Conservation (phyloP, 2,888 invertebrate species). For the Trachelus stipa region DNA sequence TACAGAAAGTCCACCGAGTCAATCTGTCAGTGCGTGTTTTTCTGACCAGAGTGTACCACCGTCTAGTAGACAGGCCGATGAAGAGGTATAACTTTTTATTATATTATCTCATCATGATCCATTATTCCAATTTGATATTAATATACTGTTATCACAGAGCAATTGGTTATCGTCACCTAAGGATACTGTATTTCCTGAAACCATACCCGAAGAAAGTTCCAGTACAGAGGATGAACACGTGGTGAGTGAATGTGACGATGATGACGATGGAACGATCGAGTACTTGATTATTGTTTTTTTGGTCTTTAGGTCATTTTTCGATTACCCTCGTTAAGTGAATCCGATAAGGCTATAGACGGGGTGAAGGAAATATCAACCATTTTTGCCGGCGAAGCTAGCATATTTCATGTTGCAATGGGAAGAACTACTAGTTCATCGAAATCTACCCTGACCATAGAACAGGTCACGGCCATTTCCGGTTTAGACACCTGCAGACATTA, state of each 20-base stretch:
- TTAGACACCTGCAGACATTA: constrained; percentile 55
- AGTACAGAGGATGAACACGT: constrained; percentile 94
- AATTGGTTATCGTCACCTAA: constrained; percentile 88
- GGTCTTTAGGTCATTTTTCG: constrained; percentile 79
- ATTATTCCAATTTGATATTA: neutral
- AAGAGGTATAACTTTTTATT: constrained; percentile 68
- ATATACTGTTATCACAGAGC: constrained; percentile 66
- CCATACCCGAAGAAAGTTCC: constrained; percentile 92
- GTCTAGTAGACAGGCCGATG: constrained; percentile 69
- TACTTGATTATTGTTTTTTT: constrained; percentile 9
- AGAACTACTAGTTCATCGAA: constrained; percentile 66
- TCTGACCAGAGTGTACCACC: constrained; percentile 68
- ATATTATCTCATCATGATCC: neutral
- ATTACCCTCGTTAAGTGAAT: constrained; percentile 79
- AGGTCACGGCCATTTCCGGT: constrained; percentile 66
- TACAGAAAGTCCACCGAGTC: constrained; percentile 75
- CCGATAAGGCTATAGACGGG: constrained; percentile 70
- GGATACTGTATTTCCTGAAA: constrained; percentile 90
- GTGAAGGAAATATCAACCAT: constrained; percentile 82
- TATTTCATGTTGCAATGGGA: constrained; percentile 76
- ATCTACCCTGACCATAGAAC: constrained; percentile 68
- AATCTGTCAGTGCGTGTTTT: constrained; percentile 70
- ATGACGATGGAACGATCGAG: neutral
- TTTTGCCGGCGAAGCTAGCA: constrained; percentile 84
- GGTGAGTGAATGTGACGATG: constrained; percentile 65